These are phyloP conservation scores for Agrilus mali DNA, from an alignment of 2,888 invertebrate species.

Conservation along the genomic window DNA sequence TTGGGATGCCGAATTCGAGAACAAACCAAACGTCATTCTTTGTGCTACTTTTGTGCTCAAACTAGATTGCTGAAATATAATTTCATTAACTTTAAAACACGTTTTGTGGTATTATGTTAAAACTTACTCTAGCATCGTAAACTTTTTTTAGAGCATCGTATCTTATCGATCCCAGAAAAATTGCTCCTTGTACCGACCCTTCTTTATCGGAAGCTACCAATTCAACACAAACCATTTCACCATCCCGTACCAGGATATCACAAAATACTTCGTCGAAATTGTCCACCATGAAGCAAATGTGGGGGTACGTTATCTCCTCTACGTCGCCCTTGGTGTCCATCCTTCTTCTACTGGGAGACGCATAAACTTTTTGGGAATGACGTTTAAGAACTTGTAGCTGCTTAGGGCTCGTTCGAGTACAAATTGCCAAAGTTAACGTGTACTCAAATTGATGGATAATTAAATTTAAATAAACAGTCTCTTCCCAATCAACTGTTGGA, in stretches of 20 bases:
- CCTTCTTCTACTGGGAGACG: slow-evolving; percentile 89
- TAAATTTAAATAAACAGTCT: slow-evolving; percentile 95
- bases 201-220: slow-evolving; percentile 85
- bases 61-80: slow-evolving; percentile 62
- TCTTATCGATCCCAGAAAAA: slow-evolving; percentile 94
- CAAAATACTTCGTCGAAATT: slow-evolving; percentile 98
- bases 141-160: slow-evolving; percentile 96
- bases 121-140: slow-evolving; percentile 83
- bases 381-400: slow-evolving; percentile 90
- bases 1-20: slow-evolving; percentile 61
- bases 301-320: slow-evolving; percentile 98
- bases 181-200: slow-evolving; percentile 78
- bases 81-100: neutral
- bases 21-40: slow-evolving; percentile 87
- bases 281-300: slow-evolving; percentile 98
- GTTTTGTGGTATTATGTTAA: slow-evolving; percentile 1
- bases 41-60: slow-evolving; percentile 89
- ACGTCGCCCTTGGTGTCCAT: slow-evolving; percentile 98
- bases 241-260: slow-evolving; percentile 93
- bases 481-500: slow-evolving; percentile 97
- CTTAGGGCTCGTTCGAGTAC: slow-evolving; percentile 93
- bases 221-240: slow-evolving; percentile 98
- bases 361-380: slow-evolving; percentile 89
- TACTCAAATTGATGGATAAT: slow-evolving; percentile 98
- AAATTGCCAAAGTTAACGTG: slow-evolving; percentile 92